Conservation (phyloP, 2,113 vertebrate genomes). For the Cyphotilapia sp. region DNA sequence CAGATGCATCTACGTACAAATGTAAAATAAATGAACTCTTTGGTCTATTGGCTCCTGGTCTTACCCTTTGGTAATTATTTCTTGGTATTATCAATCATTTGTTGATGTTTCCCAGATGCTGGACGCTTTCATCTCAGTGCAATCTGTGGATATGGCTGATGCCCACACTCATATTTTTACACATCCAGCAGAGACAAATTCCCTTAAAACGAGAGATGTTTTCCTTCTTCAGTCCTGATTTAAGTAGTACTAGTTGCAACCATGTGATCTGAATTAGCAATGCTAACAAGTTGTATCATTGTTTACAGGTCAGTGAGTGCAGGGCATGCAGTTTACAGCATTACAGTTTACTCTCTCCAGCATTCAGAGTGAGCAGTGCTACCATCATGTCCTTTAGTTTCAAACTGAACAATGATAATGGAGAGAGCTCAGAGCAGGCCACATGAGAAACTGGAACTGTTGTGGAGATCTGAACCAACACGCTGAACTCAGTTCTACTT, state of each 20-base stretch:
- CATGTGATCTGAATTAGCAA: not conserved
- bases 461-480: not conserved
- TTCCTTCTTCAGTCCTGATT: not conserved
- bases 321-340: not conserved
- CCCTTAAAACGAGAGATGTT: not conserved
- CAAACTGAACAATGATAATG: not conserved
- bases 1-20: not conserved
- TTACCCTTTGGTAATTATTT: not conserved
- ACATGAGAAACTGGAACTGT: not conserved
- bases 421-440: not conserved
- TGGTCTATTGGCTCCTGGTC: not conserved
- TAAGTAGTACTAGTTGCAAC: not conserved
- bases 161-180: not conserved
- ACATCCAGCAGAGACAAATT: not conserved
- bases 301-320: not conserved
- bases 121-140: not conserved
- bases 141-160: accelerated
- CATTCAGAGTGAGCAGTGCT: not conserved
- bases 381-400: not conserved
- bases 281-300: not conserved
- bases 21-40: not conserved
- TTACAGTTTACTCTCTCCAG: not conserved
- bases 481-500: not conserved
- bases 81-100: not conserved
- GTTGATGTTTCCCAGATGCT: not conserved